These are phyloP conservation scores for Pogonognathellus flavescens DNA, from an alignment of 1,140 invertebrate species.

Conservation along the genomic window DNA sequence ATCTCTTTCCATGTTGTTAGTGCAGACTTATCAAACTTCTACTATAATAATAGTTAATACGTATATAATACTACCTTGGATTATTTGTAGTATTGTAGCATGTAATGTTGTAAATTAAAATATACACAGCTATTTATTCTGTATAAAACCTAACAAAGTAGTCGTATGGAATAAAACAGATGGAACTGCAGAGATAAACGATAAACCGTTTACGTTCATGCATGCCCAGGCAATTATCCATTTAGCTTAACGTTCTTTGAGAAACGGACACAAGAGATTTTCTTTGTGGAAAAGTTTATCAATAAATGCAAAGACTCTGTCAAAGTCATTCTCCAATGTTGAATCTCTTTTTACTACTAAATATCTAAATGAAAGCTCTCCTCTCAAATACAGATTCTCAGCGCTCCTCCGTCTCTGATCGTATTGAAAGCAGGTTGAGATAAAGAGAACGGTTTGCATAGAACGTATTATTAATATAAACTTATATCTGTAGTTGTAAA, in stretches of 20 bases:
- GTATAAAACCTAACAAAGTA: not conserved
- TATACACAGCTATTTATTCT: not conserved
- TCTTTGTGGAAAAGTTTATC: conserved; percentile 30
- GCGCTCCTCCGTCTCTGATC: not conserved
- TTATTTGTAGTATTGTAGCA: too few species aligned
- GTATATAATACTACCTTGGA: too few species aligned
- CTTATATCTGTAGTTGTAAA: not conserved
- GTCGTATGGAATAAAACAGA: conserved; percentile 38
- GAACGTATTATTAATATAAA: not conserved
- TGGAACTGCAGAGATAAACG: conserved; percentile 38
- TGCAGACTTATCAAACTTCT: too few species aligned
- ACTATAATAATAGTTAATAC: too few species aligned
- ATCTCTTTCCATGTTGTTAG: not conserved
- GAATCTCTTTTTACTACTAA: conserved; percentile 6
- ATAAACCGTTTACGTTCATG: conserved; percentile 45
- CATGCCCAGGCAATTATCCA: conserved; percentile 49
- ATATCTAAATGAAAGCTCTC: conserved; percentile 13
- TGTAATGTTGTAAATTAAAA: not conserved
- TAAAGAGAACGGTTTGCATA: conserved; percentile 16
- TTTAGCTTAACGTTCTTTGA: conserved; percentile 45
- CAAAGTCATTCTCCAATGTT: conserved; percentile 43
- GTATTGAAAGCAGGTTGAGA: conserved; percentile 4
- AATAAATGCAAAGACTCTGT: conserved; percentile 41
- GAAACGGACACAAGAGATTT: conserved; percentile 37
- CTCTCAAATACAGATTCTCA: conserved; percentile 16